Evolutionary conservation across 2,113 vertebrate species (phyloP), one percentile per base, ranked within the genome.

Genomic region (Ammodytes marinus): DNA sequence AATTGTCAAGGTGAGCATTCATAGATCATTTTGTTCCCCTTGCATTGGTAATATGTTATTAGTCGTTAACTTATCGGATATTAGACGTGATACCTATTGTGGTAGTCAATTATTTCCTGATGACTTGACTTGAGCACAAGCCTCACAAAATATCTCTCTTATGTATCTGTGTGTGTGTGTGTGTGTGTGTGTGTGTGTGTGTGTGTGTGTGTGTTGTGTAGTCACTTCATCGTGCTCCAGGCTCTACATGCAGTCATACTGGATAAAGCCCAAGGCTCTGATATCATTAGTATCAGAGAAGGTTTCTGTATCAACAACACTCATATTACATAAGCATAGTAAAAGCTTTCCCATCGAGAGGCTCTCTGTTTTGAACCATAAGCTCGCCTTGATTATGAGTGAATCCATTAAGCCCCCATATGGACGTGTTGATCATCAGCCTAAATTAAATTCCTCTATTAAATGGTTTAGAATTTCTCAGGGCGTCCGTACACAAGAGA

Each of bases 381-480:
- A 87, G 71, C 87, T 65, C 8, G 27, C n/a, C 73, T 69, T 72
- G 85, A 84, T 86, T 85, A 71, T 52, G 74, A 77, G 79, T 72
- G 77, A 85, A 88, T 88, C 84, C 77, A 88, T 90, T 88, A 88
- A 88, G 63, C 68, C 78, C 15, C 79, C 77, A 65, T 77, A 88
- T 77, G 80, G 80, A 80, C 55, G 59, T 47, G 79, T 74, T 91
- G 86, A 84, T 88, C 80, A 76, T 35, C 82, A 43, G 75, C 47
- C 55, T 13, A 46, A 88, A 91, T 79, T 70, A 84, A 83, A 70
- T 77, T 52, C 68, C 67, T 82, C 74, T 69, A 88, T 85, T 88
- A 80, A 80, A 80, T 7, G 75, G 50, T 74, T 77, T 77, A 67
- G 49, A 3, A n/a, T 84, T 80, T 79, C 68, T 59, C 67, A 67